phyloP scores from a whole-genome alignment of 2,888 invertebrate species.

The Argyresthia albistria region DNA sequence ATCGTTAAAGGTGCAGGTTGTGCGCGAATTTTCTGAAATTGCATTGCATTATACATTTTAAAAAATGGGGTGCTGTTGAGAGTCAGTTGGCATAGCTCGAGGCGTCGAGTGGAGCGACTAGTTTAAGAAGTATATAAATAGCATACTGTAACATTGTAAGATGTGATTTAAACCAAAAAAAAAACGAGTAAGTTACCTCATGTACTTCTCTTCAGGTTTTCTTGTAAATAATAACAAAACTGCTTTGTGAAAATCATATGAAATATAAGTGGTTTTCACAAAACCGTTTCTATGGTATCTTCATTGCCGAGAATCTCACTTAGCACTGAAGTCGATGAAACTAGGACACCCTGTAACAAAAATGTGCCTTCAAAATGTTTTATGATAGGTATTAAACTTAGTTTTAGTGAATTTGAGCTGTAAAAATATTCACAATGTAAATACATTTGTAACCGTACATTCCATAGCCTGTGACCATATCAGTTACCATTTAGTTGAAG shows the following conservation, averaged over 20 bases:
- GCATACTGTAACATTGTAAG: constrained; percentile 50
- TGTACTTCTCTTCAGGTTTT: constrained; percentile 27
- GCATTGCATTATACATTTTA: too few relatives aligned
- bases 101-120: not conserved
- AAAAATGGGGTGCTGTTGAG: too few relatives aligned
- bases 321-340: constrained; percentile 12
- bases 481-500: constrained; percentile 9
- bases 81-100: not conserved
- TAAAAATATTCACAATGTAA: constrained; percentile 1
- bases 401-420: not conserved
- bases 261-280: not conserved
- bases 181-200: constrained; percentile 28
- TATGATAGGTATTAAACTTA: not conserved
- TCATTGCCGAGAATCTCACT: not conserved
- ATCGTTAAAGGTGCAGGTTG: not conserved
- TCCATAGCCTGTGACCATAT: constrained; percentile 16
- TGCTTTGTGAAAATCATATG: not conserved
- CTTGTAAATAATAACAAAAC: constrained; percentile 34
- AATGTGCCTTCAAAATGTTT: constrained; percentile 66
- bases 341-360: constrained; percentile 53
- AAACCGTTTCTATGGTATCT: not conserved
- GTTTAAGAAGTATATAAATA: constrained; percentile 24
- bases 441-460: constrained; percentile 15
- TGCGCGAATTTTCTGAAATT: not conserved
- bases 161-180: constrained; percentile 69